Conservation (phyloP, 2,888 invertebrate species). For the Synergus laeviventris region DNA sequence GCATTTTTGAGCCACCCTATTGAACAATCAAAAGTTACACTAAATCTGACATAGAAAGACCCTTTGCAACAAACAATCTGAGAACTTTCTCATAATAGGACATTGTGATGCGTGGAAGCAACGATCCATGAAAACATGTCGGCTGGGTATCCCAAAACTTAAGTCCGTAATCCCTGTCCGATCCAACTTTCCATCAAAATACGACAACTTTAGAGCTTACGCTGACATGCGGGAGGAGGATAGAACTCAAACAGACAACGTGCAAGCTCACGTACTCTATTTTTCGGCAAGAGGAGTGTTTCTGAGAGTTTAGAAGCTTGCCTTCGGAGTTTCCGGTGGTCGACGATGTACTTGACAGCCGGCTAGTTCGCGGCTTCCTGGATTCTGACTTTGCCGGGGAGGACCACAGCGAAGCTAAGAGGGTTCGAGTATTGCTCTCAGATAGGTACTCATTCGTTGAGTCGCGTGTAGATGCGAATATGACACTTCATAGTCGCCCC, state of each 20-base stretch:
- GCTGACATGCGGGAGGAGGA: conserved; percentile 26
- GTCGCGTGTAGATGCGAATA: neutral
- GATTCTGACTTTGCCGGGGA: conserved; percentile 2
- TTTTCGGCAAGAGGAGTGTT: conserved; percentile 27
- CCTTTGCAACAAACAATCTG: neutral
- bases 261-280: conserved; percentile 6
- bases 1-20: no score
- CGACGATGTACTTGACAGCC: conserved; percentile 33
- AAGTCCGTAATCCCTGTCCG: conserved; percentile 26
- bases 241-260: conserved; percentile 21
- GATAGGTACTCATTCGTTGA: conserved; percentile 1
- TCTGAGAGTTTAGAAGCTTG: conserved; percentile 36
- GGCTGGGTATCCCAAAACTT: neutral
- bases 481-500: neutral
- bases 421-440: conserved; percentile 10
- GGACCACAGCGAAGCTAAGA: neutral
- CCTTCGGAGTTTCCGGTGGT: conserved; percentile 36
- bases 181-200: conserved; percentile 33
- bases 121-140: neutral
- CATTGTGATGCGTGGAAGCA: conserved; percentile 14
- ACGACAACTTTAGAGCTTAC: conserved; percentile 24
- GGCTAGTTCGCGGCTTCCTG: conserved; percentile 25
- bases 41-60: neutral
- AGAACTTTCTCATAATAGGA: neutral
- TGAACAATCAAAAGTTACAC: neutral